Evolutionary conservation across 2,113 vertebrate genomes (phyloP).

Genomic region (Genyomyrus donnyi): DNA sequence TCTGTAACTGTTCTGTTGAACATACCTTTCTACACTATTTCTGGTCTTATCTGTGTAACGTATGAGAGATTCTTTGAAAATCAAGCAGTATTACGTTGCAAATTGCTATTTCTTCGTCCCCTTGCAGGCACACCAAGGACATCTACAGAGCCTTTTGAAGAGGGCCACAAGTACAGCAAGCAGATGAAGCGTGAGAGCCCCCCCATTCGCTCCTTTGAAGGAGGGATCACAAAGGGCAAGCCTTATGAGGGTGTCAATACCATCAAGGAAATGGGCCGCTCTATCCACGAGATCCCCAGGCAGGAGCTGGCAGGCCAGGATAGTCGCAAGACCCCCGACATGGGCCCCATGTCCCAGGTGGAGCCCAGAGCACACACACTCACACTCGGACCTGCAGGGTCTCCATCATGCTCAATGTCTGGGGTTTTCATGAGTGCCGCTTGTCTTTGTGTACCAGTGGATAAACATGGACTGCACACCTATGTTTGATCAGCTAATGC

Average conservation of each 20-base stretch:
- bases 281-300: constrained; percentile 94
- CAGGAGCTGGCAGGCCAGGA: constrained; percentile 81
- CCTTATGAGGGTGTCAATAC: constrained; percentile 91
- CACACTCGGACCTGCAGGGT: neutral
- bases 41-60: neutral
- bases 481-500: neutral
- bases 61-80: neutral
- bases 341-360: constrained; percentile 89
- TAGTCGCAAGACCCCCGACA: constrained; percentile 82
- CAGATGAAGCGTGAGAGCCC: constrained; percentile 93
- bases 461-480: neutral
- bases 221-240: constrained; percentile 89
- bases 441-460: neutral
- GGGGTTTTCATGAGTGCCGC: neutral
- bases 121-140: constrained; percentile 84
- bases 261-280: constrained; percentile 96
- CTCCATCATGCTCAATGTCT: neutral
- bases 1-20: neutral
- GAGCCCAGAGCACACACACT: neutral
- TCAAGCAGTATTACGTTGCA: neutral
- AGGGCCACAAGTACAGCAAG: constrained; percentile 87
- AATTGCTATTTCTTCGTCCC: constrained; percentile 24
- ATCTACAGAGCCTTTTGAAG: constrained; percentile 79
- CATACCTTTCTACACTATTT: neutral
- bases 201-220: constrained; percentile 84